Evolutionary conservation across 2,113 vertebrate genomes (phyloP).

Genomic region (Aix galericulata): DNA sequence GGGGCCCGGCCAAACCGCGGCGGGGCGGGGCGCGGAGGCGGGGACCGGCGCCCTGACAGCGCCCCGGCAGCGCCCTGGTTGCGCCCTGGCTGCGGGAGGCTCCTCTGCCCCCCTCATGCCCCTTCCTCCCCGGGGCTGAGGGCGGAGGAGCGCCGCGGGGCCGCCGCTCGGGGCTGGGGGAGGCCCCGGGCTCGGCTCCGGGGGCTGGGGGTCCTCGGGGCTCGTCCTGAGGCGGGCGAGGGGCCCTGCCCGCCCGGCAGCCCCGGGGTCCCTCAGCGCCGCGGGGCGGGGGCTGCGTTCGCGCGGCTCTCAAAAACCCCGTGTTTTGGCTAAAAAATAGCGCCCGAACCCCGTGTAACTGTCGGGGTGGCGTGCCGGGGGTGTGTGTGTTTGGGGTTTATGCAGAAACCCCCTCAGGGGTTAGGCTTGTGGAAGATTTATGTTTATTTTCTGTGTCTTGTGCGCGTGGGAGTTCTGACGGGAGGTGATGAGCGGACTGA

Average conservation of each 20-base stretch:
- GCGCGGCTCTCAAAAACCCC: too few relatives aligned
- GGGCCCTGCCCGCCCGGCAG: neutral
- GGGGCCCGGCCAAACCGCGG: neutral
- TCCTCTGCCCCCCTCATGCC: too few relatives aligned
- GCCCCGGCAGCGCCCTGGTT: neutral
- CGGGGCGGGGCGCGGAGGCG: constrained; percentile 17
- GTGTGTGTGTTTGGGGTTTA: neutral
- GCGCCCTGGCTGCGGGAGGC: neutral
- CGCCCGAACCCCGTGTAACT: too few relatives aligned
- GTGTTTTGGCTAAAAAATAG: too few relatives aligned
- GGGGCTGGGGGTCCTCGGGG: neutral
- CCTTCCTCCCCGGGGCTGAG: neutral
- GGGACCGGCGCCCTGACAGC: neutral
- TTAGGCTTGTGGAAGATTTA: neutral
- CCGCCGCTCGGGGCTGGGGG: neutral
- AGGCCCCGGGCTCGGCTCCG: neutral
- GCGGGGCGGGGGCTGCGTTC: too few relatives aligned
- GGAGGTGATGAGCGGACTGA: neutral
- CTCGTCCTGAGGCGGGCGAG: neutral
- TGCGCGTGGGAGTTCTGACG: neutral
- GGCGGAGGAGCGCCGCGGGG: neutral
- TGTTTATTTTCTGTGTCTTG: neutral
- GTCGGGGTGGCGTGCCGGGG: too few relatives aligned
- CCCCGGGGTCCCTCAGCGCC: neutral
- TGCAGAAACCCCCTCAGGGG: rapidly evolving